Conservation (phyloP, 2,113 vertebrate species). For the Myotis lucifugus region DNA sequence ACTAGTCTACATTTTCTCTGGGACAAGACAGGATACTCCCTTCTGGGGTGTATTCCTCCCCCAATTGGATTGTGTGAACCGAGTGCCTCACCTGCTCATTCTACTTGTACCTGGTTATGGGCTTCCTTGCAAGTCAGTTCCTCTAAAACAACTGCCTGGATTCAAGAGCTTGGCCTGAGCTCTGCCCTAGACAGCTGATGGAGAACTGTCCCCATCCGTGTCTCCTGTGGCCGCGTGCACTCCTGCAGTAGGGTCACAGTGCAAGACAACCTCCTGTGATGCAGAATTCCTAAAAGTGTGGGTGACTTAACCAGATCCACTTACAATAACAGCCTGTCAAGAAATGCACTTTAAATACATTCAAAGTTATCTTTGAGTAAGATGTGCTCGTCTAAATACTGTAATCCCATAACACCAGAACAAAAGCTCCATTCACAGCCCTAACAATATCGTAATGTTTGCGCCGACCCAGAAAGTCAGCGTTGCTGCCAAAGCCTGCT, state of each 20-base stretch:
- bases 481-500: fast-evolving
- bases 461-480: not conserved
- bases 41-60: fast-evolving
- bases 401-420: not conserved
- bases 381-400: not conserved
- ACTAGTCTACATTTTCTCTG: fast-evolving
- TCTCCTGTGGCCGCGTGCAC: fast-evolving
- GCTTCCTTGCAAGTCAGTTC: fast-evolving
- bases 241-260: not conserved
- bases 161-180: not conserved
- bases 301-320: not conserved
- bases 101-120: fast-evolving
- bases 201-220: fast-evolving
- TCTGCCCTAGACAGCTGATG: fast-evolving
- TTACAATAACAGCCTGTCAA: not conserved
- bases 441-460: not conserved
- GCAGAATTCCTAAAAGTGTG: not conserved
- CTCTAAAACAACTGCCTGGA: fast-evolving
- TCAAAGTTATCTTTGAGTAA: not conserved
- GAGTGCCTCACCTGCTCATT: not conserved
- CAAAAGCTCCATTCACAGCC: not conserved
- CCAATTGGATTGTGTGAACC: fast-evolving
- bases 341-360: not conserved
- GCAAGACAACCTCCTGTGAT: fast-evolving
- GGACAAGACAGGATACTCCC: fast-evolving